phyloP scores from a whole-genome alignment of 1,140 invertebrate genomes.

The Drosophila erecta region DNA sequence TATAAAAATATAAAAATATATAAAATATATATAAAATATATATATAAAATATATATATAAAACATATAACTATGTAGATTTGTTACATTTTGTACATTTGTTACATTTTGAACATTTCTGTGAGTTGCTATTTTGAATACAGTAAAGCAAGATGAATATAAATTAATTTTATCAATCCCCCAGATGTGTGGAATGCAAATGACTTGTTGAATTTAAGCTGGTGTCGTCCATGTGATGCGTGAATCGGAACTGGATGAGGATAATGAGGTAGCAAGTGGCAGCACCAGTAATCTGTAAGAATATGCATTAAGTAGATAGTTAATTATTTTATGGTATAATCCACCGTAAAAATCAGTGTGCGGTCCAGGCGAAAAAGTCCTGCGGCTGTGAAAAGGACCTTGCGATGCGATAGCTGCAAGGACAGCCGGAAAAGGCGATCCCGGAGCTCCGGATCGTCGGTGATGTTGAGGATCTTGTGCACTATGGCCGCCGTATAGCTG shows the following conservation, averaged over 20 bases:
- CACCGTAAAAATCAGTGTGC: slow-evolving; percentile 81
- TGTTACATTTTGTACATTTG: no score
- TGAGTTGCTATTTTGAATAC: no score
- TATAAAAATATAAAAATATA: no score
- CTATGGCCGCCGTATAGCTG: slow-evolving; percentile 62
- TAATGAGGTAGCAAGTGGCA: slow-evolving; percentile 80
- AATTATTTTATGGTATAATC: not conserved
- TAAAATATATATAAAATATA: no score
- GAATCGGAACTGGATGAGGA: slow-evolving; percentile 74
- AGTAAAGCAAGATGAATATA: not conserved
- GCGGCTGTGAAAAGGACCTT: slow-evolving; percentile 76
- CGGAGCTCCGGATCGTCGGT: slow-evolving; percentile 71
- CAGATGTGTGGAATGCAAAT: slow-evolving; percentile 6
- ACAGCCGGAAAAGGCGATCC: slow-evolving; percentile 70
- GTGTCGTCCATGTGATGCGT: slow-evolving; percentile 61
- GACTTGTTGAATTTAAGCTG: slow-evolving; percentile 14
- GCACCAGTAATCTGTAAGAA: slow-evolving; percentile 69
- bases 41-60: no score
- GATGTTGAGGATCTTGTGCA: slow-evolving; percentile 79
- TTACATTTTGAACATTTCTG: no score
- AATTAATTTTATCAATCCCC: slow-evolving; percentile 5
- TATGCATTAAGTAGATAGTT: not conserved
- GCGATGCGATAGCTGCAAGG: slow-evolving; percentile 73
- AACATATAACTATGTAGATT: no score
- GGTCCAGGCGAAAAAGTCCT: slow-evolving; percentile 77